These are phyloP conservation scores for Megaceryle alcyon DNA, from an alignment of 2,797 vertebrate genomes.

Conservation along the genomic window DNA sequence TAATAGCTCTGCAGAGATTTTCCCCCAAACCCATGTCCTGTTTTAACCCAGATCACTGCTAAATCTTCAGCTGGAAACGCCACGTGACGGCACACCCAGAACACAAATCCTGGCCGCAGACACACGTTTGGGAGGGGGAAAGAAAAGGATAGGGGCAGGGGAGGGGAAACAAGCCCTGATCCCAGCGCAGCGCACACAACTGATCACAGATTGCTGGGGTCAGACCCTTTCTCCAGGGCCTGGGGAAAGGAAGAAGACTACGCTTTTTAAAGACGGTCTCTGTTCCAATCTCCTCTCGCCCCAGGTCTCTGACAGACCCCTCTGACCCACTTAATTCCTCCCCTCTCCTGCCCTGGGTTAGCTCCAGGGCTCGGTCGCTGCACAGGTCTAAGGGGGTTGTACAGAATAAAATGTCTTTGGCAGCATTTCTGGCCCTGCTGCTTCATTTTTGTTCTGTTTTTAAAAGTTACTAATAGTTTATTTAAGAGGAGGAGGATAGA, in stretches of 20 bases:
- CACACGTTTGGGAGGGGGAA: fast-evolving
- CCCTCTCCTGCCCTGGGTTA: not conserved
- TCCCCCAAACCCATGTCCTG: not conserved
- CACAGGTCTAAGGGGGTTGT: not conserved
- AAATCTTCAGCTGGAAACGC: not conserved
- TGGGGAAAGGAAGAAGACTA: not conserved
- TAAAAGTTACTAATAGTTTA: slow-evolving; percentile 72
- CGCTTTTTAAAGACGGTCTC: not conserved
- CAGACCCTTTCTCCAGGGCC: not conserved
- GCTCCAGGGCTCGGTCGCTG: not conserved
- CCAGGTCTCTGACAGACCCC: not conserved
- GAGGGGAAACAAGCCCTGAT: not conserved
- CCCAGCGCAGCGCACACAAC: not conserved
- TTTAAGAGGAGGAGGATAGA: slow-evolving; percentile 74
- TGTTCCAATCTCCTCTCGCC: not conserved
- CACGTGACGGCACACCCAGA: not conserved
- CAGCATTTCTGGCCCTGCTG: slow-evolving; percentile 25
- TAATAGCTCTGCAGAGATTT: not conserved
- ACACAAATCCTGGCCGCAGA: not conserved
- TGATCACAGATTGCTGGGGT: not conserved
- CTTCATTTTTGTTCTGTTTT: slow-evolving; percentile 70
- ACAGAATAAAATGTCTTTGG: slow-evolving; percentile 29
- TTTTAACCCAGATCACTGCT: not conserved
- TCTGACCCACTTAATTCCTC: not conserved
- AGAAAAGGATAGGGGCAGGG: not conserved